Percentiles rank a stretch among this genome's conserved stretches.
Evolutionary conservation across 2,113 vertebrate genomes (phyloP).

Genomic region (Anguilla japonica): DNA sequence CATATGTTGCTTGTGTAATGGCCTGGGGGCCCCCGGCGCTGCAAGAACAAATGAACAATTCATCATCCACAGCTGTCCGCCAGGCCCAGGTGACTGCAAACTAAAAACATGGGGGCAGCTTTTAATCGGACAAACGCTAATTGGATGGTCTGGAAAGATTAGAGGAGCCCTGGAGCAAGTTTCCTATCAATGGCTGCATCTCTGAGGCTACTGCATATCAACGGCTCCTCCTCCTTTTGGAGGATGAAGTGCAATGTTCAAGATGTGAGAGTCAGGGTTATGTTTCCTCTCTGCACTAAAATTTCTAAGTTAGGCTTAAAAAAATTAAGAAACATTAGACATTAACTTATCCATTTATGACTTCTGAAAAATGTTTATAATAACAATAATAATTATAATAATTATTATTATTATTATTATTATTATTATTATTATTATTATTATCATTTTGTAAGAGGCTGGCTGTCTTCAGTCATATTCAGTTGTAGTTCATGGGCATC

Average conservation of each 20-base stretch:
- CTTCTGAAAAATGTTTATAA: too few relatives aligned
- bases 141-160: conserved; percentile 65
- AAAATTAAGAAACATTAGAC: too few relatives aligned
- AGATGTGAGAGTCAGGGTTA: not conserved
- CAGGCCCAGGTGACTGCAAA: conserved; percentile 73
- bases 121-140: conserved; percentile 71
- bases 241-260: conserved; percentile 21
- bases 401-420: too few relatives aligned
- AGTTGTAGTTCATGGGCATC: not conserved
- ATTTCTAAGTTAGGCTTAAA: not conserved
- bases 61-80: conserved; percentile 74
- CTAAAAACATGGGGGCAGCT: conserved; percentile 54
- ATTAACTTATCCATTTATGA: too few relatives aligned
- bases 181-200: conserved; percentile 59
- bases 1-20: conserved; percentile 69
- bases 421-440: not conserved
- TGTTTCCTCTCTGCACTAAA: not conserved
- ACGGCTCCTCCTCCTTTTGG: conserved; percentile 37
- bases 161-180: conserved; percentile 65
- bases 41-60: conserved; percentile 73
- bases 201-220: conserved; percentile 51
- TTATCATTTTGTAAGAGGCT: not conserved
- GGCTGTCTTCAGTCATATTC: not conserved
- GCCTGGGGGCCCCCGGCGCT: conserved; percentile 61
- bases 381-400: not conserved